Conservation (phyloP, 2,797 vertebrate species). For the Fistularia commersonii region DNA sequence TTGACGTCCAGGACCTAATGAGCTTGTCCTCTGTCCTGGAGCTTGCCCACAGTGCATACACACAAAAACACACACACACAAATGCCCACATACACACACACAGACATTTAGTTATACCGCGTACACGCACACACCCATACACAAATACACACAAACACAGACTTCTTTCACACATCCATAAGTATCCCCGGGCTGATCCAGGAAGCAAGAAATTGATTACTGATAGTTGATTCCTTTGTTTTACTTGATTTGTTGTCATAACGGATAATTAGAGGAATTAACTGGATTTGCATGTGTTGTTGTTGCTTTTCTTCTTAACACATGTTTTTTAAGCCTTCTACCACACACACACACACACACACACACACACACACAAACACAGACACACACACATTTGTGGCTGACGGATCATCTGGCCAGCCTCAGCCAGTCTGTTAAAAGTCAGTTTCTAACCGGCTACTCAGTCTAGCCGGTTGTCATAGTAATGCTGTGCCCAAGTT, state of each 20-base stretch:
- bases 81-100: conserved; percentile 6
- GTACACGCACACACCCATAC: background rate
- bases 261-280: conserved; percentile 46
- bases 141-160: too few species aligned
- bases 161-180: too few species aligned
- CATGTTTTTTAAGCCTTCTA: background rate
- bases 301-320: background rate
- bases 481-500: conserved; percentile 47
- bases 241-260: conserved; percentile 55
- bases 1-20: conserved; percentile 47
- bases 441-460: conserved; percentile 29
- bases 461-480: conserved; percentile 33
- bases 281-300: conserved; percentile 53
- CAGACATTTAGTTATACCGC: conserved; percentile 9
- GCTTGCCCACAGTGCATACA: conserved; percentile 61
- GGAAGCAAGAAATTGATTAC: conserved; percentile 57
- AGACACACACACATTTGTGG: too few species aligned
- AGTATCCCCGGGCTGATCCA: too few species aligned
- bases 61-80: conserved; percentile 6
- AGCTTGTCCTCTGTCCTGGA: conserved; percentile 54
- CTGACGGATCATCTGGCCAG: conserved; percentile 13
- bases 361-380: too few species aligned
- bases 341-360: too few species aligned
- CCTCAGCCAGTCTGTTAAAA: conserved; percentile 21
- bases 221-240: conserved; percentile 56